Evolutionary conservation across 2,113 vertebrate genomes (phyloP).

Genomic region (Elaphurus davidianus): DNA sequence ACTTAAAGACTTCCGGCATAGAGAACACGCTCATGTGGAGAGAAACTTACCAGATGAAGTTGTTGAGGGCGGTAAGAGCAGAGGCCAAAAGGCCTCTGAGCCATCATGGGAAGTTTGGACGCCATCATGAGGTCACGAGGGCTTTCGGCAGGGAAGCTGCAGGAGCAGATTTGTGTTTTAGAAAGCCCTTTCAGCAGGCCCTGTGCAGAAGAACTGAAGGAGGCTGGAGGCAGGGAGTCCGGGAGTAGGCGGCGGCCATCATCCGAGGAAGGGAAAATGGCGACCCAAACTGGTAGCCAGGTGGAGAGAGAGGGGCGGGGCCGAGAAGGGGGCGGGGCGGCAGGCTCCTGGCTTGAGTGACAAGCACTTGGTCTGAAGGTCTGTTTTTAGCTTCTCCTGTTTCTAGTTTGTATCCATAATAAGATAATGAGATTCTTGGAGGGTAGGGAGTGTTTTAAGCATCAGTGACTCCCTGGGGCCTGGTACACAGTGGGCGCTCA

Average conservation of each 20-base stretch:
- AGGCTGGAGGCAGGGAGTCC: not conserved
- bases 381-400: slow-evolving; percentile 34
- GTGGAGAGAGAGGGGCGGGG: not conserved
- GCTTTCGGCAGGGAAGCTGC: not conserved
- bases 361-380: not conserved
- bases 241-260: not conserved
- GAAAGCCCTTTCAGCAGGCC: not conserved
- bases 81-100: not conserved
- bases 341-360: not conserved
- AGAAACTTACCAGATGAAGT: rapidly evolving
- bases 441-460: not conserved
- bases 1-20: rapidly evolving
- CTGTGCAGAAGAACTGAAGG: not conserved
- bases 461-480: not conserved
- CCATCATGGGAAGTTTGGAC: not conserved
- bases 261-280: too few species aligned
- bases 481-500: slow-evolving; percentile 36
- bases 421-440: slow-evolving; percentile 33
- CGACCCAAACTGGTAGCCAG: rapidly evolving
- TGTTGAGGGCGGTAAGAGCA: rapidly evolving
- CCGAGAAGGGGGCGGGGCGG: not conserved
- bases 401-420: slow-evolving; percentile 15
- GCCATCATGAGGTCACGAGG: not conserved
- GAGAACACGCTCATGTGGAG: rapidly evolving
- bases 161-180: not conserved